These are phyloP conservation scores for Ennomos fuscantarius DNA, from an alignment of 2,888 invertebrate species.

Conservation along the genomic window DNA sequence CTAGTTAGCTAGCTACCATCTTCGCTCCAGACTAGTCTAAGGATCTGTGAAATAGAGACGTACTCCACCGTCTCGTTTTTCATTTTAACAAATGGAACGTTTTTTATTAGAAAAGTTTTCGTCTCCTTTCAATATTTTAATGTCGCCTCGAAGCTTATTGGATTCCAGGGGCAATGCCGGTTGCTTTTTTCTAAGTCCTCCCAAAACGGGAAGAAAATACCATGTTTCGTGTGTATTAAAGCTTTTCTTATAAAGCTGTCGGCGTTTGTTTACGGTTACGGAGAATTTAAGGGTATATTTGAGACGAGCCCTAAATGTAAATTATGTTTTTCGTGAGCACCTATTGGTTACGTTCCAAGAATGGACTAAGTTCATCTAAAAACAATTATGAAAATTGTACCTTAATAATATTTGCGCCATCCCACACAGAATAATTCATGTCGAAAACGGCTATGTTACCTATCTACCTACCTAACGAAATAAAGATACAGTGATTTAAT, in stretches of 20 bases:
- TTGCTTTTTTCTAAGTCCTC: slow-evolving; percentile 26
- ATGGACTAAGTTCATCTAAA: too few species aligned
- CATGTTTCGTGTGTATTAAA: slow-evolving; percentile 18
- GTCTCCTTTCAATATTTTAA: slow-evolving; percentile 67
- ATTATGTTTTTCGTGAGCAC: background rate
- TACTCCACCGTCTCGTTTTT: slow-evolving; percentile 54
- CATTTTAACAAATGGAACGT: slow-evolving; percentile 66
- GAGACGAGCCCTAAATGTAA: background rate
- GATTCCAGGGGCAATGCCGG: slow-evolving; percentile 45
- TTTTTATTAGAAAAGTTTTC: slow-evolving; percentile 72
- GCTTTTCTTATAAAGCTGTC: slow-evolving; percentile 21
- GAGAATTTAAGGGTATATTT: slow-evolving; percentile 6
- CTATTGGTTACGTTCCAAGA: background rate
- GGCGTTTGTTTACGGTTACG: slow-evolving; percentile 10
- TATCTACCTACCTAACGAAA: too few species aligned
- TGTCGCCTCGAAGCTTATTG: slow-evolving; percentile 58
- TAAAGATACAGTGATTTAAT: too few species aligned
- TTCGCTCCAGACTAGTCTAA: background rate
- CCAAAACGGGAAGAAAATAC: slow-evolving; percentile 22
- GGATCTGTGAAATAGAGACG: slow-evolving; percentile 31
- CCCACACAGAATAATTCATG: too few species aligned
- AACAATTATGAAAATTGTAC: too few species aligned
- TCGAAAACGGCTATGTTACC: too few species aligned
- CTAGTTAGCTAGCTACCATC: background rate
- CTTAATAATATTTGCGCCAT: too few species aligned